Conservation (phyloP, 2,888 invertebrate species). For the Osedax fenrisi region DNA sequence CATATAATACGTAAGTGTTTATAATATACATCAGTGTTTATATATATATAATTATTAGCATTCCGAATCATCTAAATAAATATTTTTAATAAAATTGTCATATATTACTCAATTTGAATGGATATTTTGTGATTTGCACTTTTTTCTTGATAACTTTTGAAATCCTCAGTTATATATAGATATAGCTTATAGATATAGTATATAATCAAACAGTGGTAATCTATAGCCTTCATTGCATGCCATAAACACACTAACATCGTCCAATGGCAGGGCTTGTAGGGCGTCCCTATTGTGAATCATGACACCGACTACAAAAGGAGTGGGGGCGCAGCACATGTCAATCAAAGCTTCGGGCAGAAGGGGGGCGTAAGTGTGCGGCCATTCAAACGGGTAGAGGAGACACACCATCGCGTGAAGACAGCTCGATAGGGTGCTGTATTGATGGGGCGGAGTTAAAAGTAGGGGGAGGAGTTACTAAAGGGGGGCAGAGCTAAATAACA, state of each 20-base stretch:
- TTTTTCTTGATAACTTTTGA: neutral
- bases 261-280: constrained; percentile 51
- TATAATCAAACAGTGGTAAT: neutral
- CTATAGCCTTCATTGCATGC: too few relatives aligned
- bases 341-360: constrained; percentile 61
- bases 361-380: constrained; percentile 72
- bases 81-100: too few relatives aligned
- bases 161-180: neutral
- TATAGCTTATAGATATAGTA: neutral
- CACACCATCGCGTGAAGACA: constrained; percentile 66
- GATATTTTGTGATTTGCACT: too few relatives aligned
- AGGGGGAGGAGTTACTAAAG: too few relatives aligned
- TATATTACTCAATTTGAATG: too few relatives aligned
- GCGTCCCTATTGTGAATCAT: constrained; percentile 50
- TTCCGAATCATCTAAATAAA: too few relatives aligned
- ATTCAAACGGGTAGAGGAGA: constrained; percentile 67
- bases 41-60: too few relatives aligned
- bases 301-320: constrained; percentile 67
- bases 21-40: too few relatives aligned
- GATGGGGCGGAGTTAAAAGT: too few relatives aligned
- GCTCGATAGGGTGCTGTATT: constrained; percentile 60
- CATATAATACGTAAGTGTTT: too few relatives aligned
- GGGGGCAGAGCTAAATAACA: neutral
- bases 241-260: constrained; percentile 53
- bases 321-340: constrained; percentile 61